Conservation (phyloP, 2,888 invertebrate species). For the Spisula subtruncata region DNA sequence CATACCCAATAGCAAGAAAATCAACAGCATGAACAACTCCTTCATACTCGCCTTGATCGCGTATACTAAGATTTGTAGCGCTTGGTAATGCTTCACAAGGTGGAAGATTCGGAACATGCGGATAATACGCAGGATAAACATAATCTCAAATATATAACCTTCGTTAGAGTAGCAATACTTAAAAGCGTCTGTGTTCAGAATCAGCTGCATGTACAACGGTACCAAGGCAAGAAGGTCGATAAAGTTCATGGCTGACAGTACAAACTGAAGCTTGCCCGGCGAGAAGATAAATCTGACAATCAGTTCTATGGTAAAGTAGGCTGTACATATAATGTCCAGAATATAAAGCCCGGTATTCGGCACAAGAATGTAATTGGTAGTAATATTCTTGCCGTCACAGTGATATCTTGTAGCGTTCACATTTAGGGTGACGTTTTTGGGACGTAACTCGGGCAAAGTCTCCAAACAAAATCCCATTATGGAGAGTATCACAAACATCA, state of each 20-base stretch:
- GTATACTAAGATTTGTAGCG: conserved; percentile 88
- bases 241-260: conserved; percentile 85
- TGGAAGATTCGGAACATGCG: conserved; percentile 89
- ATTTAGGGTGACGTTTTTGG: conserved; percentile 61
- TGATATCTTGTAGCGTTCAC: conserved; percentile 59
- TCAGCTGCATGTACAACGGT: conserved; percentile 86
- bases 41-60: conserved; percentile 88
- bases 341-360: conserved; percentile 81
- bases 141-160: conserved; percentile 85
- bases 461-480: conserved; percentile 86
- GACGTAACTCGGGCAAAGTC: conserved; percentile 82
- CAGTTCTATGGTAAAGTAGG: conserved; percentile 86
- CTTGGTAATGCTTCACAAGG: conserved; percentile 88
- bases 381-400: conserved; percentile 69
- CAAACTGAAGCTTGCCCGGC: conserved; percentile 83
- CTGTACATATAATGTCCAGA: conserved; percentile 85
- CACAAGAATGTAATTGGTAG: conserved; percentile 69
- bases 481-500: conserved; percentile 85
- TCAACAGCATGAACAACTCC: conserved; percentile 86
- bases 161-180: conserved; percentile 84
- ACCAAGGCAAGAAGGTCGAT: conserved; percentile 86
- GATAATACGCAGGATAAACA: conserved; percentile 88
- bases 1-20: conserved; percentile 87
- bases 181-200: conserved; percentile 82
- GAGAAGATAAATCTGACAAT: conserved; percentile 84